Evolutionary conservation across 1,140 invertebrate species (phyloP), one percentile per base, ranked within the genome.

Genomic region (Megalonaias nervosa): DNA sequence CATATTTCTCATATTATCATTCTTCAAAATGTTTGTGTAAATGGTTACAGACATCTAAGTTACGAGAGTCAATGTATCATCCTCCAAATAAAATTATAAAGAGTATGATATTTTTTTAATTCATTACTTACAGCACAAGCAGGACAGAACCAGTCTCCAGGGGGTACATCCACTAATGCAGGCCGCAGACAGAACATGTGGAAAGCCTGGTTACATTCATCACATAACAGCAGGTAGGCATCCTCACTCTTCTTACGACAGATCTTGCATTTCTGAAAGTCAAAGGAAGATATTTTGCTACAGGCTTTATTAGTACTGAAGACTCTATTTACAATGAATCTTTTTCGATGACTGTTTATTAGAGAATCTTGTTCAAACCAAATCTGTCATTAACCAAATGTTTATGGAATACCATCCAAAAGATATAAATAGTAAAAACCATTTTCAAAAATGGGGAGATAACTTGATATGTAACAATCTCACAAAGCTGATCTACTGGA

Each of bases 261-360:
- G 61, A 92, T 91, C 71, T 90, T 91, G 79, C 91, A 92, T 89
- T 92, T 92, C 91, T 92, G 85, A 26, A 84, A 85, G 62, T 79
- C 31, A 74, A 71, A 74, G 26, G 21, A 23, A 48, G 38, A 48
- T 48, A 48, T 48, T 6, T 48, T 48, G 38, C 38, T 11, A 11
- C 38, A 48, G 6, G 38, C 38, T 48, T 48, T 6, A 48, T 9
- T 11, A 11, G 9, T 48, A 48, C 6, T 11, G 6, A 6, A 11
- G 4, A 48, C 6, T 38, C 38, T 48, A 48, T 48, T 48, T 31
- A 31, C 5, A 31, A 31, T 31, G 31, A 5, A 31, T 31, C 31
- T 31, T 48, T 48, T 31, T 9, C 11, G 9, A 48, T 0, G 38
- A 48, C 38, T 48, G 5, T 48, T 11, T 48, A 9, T 48, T 48